These are phyloP conservation scores for Drosophila parvula DNA, from an alignment of 1,140 invertebrate genomes.

Conservation along the genomic window DNA sequence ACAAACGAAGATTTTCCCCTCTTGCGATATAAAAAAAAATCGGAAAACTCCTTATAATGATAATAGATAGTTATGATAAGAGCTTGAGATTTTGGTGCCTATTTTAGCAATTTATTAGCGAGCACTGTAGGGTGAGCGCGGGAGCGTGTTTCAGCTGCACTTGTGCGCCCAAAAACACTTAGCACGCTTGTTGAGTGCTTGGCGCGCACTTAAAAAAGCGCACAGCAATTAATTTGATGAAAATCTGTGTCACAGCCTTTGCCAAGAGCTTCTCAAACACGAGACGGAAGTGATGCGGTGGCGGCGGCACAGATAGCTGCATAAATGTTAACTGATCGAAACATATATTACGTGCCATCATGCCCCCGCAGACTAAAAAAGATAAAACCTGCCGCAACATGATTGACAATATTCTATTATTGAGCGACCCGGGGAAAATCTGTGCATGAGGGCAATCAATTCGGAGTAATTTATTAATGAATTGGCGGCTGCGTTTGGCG, in stretches of 20 bases:
- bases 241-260: constrained; percentile 72
- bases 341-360: not conserved
- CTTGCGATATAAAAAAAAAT: fast-evolving
- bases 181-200: constrained; percentile 72
- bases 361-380: too few relatives aligned
- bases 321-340: constrained; percentile 46
- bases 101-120: constrained; percentile 1
- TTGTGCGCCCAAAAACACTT: constrained; percentile 64
- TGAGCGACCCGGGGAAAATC: constrained; percentile 21
- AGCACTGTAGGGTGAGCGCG: constrained; percentile 20
- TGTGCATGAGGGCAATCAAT: constrained; percentile 23
- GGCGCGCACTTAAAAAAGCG: constrained; percentile 62
- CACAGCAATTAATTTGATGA: constrained; percentile 77
- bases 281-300: constrained; percentile 33
- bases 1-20: not conserved
- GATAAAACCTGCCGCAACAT: not conserved
- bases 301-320: constrained; percentile 5
- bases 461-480: constrained; percentile 69
- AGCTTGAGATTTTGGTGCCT: not conserved
- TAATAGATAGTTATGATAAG: constrained; percentile 2
- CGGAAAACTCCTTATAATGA: not conserved
- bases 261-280: constrained; percentile 37
- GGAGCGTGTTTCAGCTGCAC: constrained; percentile 50
- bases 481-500: constrained; percentile 47
- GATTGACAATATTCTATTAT: constrained; percentile 9